Conservation (phyloP, 2,113 vertebrate genomes). For the Hymenochirus boettgeri region DNA sequence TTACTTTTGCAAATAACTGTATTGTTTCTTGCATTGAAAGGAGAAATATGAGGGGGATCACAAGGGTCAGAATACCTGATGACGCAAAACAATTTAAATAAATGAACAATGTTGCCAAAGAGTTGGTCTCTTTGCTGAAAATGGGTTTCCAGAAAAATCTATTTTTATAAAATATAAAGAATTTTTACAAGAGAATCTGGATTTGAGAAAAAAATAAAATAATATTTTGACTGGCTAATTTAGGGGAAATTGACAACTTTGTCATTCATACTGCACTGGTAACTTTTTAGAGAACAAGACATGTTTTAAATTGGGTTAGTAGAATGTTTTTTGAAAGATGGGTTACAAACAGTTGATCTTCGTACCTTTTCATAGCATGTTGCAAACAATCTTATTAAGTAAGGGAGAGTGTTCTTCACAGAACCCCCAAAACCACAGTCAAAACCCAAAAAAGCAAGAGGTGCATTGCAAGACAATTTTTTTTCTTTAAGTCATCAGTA, state of each 20-base stretch:
- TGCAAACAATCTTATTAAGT: conserved; percentile 83
- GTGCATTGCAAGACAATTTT: conserved; percentile 94
- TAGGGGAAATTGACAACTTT: conserved; percentile 97
- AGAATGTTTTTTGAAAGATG: conserved; percentile 98
- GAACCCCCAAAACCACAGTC: conserved; percentile 86
- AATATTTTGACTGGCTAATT: conserved; percentile 99
- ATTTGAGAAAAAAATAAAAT: conserved; percentile 99
- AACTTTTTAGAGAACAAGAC: conserved; percentile 98
- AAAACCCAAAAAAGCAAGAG: conserved; percentile 99
- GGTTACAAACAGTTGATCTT: conserved; percentile 98
- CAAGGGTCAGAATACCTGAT: conserved; percentile 88
- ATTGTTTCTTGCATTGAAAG: conserved; percentile 88
- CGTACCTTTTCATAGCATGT: conserved; percentile 99
- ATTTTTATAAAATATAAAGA: conserved; percentile 99
- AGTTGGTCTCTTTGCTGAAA: conserved; percentile 99
- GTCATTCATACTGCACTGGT: conserved; percentile 99
- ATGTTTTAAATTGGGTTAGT: conserved; percentile 96
- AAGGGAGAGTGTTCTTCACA: conserved; percentile 90
- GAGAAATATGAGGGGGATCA: conserved; percentile 92
- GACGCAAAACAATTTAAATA: conserved; percentile 95
- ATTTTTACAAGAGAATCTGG: conserved; percentile 99
- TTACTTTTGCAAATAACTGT: conserved; percentile 86
- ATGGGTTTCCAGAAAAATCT: conserved; percentile 99
- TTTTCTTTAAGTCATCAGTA: conserved; percentile 93
- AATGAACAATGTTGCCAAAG: conserved; percentile 99